phyloP scores from a whole-genome alignment of 2,797 vertebrate genomes.

The Parauchenoglanis punctatus region DNA sequence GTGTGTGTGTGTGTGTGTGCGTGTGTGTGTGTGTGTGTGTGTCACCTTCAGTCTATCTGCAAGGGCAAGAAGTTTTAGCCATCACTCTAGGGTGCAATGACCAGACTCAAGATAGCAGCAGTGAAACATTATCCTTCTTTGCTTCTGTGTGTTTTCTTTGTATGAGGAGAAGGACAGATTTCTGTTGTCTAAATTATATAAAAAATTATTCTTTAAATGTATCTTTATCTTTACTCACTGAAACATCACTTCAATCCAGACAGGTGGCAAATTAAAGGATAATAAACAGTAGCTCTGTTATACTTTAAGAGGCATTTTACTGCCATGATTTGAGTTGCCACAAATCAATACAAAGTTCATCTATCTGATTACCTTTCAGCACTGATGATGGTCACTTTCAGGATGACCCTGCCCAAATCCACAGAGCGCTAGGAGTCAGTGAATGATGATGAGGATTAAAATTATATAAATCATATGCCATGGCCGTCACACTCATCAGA shows the following conservation, averaged over 20 bases:
- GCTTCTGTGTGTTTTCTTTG: background rate
- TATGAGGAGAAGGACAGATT: background rate
- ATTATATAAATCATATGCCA: background rate
- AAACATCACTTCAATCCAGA: background rate
- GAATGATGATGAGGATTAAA: background rate
- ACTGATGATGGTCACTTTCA: background rate
- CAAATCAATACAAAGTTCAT: background rate
- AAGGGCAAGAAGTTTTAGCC: slow-evolving; percentile 35
- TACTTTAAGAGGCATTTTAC: background rate
- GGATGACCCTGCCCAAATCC: background rate
- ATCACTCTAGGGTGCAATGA: slow-evolving; percentile 40
- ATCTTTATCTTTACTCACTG: background rate
- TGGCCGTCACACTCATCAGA: background rate
- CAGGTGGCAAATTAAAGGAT: background rate
- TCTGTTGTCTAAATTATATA: background rate
- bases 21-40: slow-evolving; percentile 42
- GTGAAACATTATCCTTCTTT: slow-evolving; percentile 34
- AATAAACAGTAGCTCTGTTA: background rate
- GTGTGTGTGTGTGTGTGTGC: slow-evolving; percentile 29
- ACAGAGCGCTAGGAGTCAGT: background rate
- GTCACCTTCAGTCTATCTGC: slow-evolving; percentile 47
- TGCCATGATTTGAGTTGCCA: background rate
- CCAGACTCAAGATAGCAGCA: slow-evolving; percentile 14
- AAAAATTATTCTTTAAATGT: background rate
- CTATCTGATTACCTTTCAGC: background rate